Percentiles rank a stretch among this genome's conserved stretches.
Conservation (phyloP, 2,113 vertebrate genomes). For the Irena cyanogastra region DNA sequence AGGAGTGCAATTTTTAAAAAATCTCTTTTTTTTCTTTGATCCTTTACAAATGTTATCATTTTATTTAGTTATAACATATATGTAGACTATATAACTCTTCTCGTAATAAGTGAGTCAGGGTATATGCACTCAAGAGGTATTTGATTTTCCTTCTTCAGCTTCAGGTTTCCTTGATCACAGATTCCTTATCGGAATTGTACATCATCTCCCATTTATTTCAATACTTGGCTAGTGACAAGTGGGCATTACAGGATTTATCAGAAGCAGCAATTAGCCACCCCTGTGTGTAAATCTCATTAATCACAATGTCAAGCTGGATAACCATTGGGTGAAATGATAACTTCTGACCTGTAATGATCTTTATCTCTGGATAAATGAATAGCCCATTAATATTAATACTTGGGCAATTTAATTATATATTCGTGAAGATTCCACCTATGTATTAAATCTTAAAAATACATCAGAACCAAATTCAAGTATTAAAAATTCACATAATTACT, state of each 20-base stretch:
- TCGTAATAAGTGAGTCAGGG: neutral
- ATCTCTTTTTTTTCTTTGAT: neutral
- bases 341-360: slow-evolving; percentile 18
- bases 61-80: neutral
- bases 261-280: neutral
- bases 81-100: neutral
- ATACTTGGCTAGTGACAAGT: slow-evolving; percentile 5
- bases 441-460: neutral
- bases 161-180: neutral
- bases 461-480: neutral
- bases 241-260: slow-evolving; percentile 16
- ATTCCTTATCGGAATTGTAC: slow-evolving; percentile 2
- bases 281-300: slow-evolving; percentile 42
- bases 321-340: neutral
- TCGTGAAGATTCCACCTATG: neutral
- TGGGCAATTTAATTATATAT: neutral
- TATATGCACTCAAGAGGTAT: neutral
- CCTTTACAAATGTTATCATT: neutral
- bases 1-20: neutral
- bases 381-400: neutral
- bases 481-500: neutral
- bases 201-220: slow-evolving; percentile 46
- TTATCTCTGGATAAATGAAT: neutral
- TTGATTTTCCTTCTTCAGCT: neutral
- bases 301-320: slow-evolving; percentile 22